Evolutionary conservation across 2,797 vertebrate genomes (phyloP).

Genomic region (Urophycis tenuis): DNA sequence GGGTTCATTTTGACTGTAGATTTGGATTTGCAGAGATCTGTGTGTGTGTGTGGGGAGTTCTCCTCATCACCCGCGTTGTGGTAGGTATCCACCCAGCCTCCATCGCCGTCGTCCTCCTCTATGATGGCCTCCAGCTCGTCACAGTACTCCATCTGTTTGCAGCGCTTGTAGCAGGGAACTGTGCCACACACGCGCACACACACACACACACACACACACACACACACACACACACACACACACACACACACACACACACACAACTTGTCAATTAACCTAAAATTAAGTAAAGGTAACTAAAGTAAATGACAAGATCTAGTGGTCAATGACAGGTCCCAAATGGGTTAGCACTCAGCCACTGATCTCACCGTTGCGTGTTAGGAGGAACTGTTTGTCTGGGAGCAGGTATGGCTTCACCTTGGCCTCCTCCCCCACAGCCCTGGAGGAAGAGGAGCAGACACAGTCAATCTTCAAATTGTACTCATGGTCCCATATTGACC

Average conservation of each 20-base stretch:
- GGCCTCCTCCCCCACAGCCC: conserved; percentile 89
- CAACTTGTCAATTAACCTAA: background rate
- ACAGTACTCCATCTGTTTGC: conserved; percentile 99
- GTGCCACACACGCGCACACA: background rate
- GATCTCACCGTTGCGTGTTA: conserved; percentile 92
- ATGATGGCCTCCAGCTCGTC: conserved; percentile 98
- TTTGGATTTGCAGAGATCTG: too few relatives aligned
- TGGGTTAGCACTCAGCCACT: background rate
- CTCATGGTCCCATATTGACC: too few relatives aligned
- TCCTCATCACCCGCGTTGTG: conserved; percentile 80
- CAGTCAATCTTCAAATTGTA: too few relatives aligned
- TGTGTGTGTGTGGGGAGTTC: background rate
- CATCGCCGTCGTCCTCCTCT: conserved; percentile 98
- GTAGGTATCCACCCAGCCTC: conserved; percentile 98
- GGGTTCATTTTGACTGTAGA: too few relatives aligned
- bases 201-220: background rate
- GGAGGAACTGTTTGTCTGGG: conserved; percentile 90
- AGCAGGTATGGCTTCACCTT: conserved; percentile 95
- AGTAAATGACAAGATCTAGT: background rate
- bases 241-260: too few relatives aligned
- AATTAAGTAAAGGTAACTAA: too few relatives aligned
- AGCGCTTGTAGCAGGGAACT: conserved; percentile 98
- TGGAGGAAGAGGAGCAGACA: conserved; percentile 41
- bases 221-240: background rate
- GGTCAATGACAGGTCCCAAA: background rate